Evolutionary conservation across 2,888 invertebrate species (phyloP), one percentile per base, ranked within the genome.

Genomic region (Platycheirus albimanus): DNA sequence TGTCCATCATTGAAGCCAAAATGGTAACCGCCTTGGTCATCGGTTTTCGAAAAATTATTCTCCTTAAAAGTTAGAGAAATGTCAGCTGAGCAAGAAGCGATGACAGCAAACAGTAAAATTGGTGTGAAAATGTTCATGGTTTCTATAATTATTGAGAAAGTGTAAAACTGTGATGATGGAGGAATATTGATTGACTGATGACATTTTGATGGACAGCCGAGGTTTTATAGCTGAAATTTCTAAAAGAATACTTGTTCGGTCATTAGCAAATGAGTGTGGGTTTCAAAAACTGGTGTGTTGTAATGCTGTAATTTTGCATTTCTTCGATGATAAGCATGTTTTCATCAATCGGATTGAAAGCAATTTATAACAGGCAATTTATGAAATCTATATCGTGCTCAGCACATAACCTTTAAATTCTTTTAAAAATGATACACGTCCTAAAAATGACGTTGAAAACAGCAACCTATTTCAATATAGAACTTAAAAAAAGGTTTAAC

Each of bases 1-100:
- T 33, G 70, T 1, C 83, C 85, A 19, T 70, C 75, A 47, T 83
- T 85, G 45, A 71, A 83, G 10, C 83, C 83, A 30, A 78, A 85
- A 24, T 69, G 77, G 28, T 81, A 83, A 20, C 67, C 78, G 7
- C 85, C 85, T 0, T 33, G 17, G 3, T 64, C 56, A 30, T 71
- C 24, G 8, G 19, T 47, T 13, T 11, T 43, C 8, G 66, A 30
- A 15, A 84, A 79, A 8, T 71, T 24, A 15, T 33, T 58, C 8
- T 52, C 61, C 0, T 8, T 2, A 0, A 52, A 17, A 11, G 15
- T 20, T 0, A 41, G 24, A 0, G 63, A 43, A 58, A 58, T 41
- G n/a, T 43, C 61, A 28, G 64, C 56, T 1, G 30, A 17, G 0
- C 47, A 45, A 4, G 15, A 1, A n/a, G 76, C 11, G 0, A 66